Evolutionary conservation across 2,888 invertebrate species (phyloP).

Genomic region (Corbicula japonica): DNA sequence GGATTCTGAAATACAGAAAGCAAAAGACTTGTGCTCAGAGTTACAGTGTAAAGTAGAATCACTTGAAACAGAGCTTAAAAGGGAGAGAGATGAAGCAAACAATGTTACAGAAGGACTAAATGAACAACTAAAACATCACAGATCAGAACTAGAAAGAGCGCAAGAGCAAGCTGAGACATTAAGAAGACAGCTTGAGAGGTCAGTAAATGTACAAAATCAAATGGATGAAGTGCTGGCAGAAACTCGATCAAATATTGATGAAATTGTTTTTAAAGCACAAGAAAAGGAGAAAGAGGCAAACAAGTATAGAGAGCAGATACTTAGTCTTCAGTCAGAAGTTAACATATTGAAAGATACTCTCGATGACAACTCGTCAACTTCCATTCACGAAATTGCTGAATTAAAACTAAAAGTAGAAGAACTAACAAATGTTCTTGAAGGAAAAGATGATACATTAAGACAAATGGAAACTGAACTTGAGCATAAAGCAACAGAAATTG

Average conservation of each 20-base stretch:
- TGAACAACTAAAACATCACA: slow-evolving; percentile 7
- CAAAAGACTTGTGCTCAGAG: slow-evolving; percentile 15
- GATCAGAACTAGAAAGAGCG: slow-evolving; percentile 13
- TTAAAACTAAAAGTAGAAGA: slow-evolving; percentile 31
- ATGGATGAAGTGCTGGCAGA: slow-evolving; percentile 8
- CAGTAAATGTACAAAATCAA: neutral
- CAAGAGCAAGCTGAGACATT: neutral
- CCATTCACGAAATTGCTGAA: neutral
- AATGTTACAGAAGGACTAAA: slow-evolving; percentile 28
- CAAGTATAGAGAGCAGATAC: slow-evolving; percentile 9
- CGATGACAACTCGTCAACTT: neutral
- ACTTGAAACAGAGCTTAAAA: slow-evolving; percentile 18
- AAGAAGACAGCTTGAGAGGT: slow-evolving; percentile 4
- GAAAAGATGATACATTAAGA: slow-evolving; percentile 28
- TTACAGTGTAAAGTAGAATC: slow-evolving; percentile 26
- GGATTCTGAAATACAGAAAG: slow-evolving; percentile 6
- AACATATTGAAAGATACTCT: slow-evolving; percentile 14
- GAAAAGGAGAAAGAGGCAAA: slow-evolving; percentile 16
- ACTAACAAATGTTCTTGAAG: slow-evolving; percentile 19
- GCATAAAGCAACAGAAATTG: slow-evolving; percentile 22
- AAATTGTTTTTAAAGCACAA: neutral
- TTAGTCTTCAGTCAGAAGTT: slow-evolving; percentile 8
- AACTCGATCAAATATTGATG: slow-evolving; percentile 3
- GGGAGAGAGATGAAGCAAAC: slow-evolving; percentile 22
- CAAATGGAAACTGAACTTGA: slow-evolving; percentile 43